A percentile compares a stretch with the other conserved stretches of the same genome.
Evolutionary conservation across 2,888 invertebrate genomes (phyloP).

Genomic region (Chrysina gloriosa): DNA sequence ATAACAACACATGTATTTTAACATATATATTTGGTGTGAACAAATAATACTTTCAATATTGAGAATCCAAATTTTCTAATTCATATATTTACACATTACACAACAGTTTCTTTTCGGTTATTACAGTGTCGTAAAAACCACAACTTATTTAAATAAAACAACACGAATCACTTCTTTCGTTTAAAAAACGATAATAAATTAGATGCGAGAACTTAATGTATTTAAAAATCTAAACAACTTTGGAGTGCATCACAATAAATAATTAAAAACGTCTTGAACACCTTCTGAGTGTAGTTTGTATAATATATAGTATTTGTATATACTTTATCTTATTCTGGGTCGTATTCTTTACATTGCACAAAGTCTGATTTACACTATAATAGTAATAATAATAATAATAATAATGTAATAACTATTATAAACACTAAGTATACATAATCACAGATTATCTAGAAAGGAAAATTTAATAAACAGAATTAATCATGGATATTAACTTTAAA

Average conservation of each 20-base stretch:
- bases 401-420: conserved; percentile 55
- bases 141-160: conserved; percentile 34
- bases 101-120: conserved; percentile 56
- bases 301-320: conserved; percentile 33
- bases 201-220: conserved; percentile 9
- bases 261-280: conserved; percentile 46
- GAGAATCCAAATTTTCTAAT: conserved; percentile 56
- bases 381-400: conserved; percentile 59
- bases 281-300: conserved; percentile 47
- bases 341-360: conserved; percentile 51
- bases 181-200: conserved; percentile 5
- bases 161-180: not conserved
- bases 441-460: conserved; percentile 61
- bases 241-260: conserved; percentile 40
- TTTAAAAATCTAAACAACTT: conserved; percentile 22
- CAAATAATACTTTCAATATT: conserved; percentile 62
- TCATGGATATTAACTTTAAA: conserved; percentile 47
- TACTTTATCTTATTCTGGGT: conserved; percentile 15
- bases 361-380: conserved; percentile 40
- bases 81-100: conserved; percentile 60
- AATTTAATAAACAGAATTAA: conserved; percentile 53
- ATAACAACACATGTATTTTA: conserved; percentile 67
- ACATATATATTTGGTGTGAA: conserved; percentile 67
- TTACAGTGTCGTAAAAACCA: conserved; percentile 18
- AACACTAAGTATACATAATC: conserved; percentile 63